Conservation (phyloP, 2,113 vertebrate genomes). For the Pitta sordida region DNA sequence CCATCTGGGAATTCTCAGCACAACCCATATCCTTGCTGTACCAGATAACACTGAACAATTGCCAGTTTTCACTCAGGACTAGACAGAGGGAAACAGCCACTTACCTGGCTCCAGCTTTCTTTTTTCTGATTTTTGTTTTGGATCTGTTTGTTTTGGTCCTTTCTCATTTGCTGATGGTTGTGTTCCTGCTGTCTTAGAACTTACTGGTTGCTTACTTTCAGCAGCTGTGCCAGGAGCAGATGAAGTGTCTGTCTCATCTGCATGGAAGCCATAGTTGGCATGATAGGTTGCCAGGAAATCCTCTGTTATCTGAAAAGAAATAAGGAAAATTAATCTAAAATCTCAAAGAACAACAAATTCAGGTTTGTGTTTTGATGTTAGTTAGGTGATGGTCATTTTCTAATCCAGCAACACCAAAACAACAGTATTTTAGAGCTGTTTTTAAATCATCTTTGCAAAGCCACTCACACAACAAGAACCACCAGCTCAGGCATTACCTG, state of each 20-base stretch:
- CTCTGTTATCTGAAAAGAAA: slow-evolving; percentile 85
- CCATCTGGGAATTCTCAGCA: neutral
- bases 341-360: neutral
- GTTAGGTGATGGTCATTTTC: neutral
- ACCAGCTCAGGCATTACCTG: neutral
- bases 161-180: slow-evolving; percentile 41
- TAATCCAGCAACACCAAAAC: neutral
- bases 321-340: neutral
- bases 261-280: slow-evolving; percentile 89
- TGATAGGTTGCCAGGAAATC: slow-evolving; percentile 94
- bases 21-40: neutral
- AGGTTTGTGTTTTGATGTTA: neutral
- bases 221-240: slow-evolving; percentile 43
- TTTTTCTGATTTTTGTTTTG: slow-evolving; percentile 86
- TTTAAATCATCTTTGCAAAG: neutral
- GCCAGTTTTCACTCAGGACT: neutral
- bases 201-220: slow-evolving; percentile 2
- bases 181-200: neutral
- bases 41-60: neutral
- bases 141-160: slow-evolving; percentile 62
- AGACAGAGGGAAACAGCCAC: neutral
- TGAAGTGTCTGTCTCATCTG: slow-evolving; percentile 68
- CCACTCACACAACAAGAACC: neutral
- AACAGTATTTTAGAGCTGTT: neutral
- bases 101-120: slow-evolving; percentile 87